Conservation (phyloP, 2,113 vertebrate genomes). For the Vulpes ferrilata region DNA sequence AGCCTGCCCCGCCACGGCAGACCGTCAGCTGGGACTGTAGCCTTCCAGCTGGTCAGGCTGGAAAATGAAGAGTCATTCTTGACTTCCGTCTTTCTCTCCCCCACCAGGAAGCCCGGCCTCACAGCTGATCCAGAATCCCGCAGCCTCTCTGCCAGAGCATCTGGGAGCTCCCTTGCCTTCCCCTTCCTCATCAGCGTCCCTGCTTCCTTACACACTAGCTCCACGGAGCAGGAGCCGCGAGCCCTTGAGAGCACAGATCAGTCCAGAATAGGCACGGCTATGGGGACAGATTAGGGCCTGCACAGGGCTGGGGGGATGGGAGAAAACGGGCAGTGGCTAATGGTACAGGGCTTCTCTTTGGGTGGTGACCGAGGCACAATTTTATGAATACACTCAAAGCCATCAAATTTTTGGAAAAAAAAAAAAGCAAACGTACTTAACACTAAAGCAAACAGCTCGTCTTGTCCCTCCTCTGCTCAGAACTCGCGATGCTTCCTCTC, state of each 20-base stretch:
- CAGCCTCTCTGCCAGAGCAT: not conserved
- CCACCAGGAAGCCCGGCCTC: not conserved
- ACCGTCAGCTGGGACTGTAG: not conserved
- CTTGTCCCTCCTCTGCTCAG: not conserved
- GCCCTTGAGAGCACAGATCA: not conserved
- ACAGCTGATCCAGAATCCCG: not conserved
- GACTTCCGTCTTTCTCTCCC: not conserved
- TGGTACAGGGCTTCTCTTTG: not conserved
- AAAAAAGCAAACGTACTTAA: not conserved
- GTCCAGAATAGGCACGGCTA: not conserved
- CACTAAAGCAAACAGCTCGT: not conserved
- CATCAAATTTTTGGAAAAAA: not conserved
- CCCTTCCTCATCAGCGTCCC: not conserved
- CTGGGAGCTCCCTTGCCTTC: too few relatives aligned
- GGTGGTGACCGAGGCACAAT: not conserved
- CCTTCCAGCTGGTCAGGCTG: not conserved
- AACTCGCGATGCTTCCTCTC: not conserved
- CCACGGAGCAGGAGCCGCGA: accelerated
- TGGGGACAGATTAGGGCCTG: not conserved
- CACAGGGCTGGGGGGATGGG: not conserved
- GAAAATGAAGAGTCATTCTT: not conserved
- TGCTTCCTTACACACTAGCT: not conserved
- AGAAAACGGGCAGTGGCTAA: not conserved
- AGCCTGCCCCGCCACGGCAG: not conserved
- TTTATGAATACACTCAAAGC: not conserved